phyloP scores from a whole-genome alignment of 2,113 vertebrate species.

The Casuarius casuarius region DNA sequence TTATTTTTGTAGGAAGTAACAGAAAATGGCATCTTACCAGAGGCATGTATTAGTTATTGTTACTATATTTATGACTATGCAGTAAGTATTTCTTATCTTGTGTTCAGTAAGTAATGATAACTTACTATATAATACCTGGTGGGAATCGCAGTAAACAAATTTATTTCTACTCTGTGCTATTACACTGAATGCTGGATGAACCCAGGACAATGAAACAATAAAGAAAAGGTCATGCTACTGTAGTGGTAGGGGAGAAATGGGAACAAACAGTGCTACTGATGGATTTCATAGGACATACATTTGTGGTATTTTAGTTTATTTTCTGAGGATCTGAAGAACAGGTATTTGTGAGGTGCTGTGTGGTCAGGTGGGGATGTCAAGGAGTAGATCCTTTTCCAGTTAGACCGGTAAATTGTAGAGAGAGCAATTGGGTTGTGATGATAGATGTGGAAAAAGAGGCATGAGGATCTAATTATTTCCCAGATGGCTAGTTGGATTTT shows the following conservation, averaged over 20 bases:
- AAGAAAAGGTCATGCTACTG: background rate
- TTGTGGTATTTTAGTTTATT: background rate
- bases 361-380: background rate
- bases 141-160: background rate
- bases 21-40: background rate
- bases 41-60: background rate
- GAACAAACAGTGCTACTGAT: background rate
- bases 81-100: background rate
- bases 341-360: background rate
- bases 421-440: background rate
- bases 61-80: fast-evolving
- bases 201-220: background rate
- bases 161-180: background rate
- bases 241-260: fast-evolving
- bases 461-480: background rate
- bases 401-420: background rate
- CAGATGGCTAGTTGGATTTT: background rate
- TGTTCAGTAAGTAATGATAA: background rate
- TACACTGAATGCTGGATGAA: background rate
- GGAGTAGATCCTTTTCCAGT: background rate
- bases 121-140: background rate
- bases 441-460: background rate
- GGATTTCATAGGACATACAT: background rate
- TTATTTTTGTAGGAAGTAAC: background rate
- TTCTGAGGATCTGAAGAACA: background rate